These are phyloP conservation scores for Catharus minimus DNA, from an alignment of 2,113 vertebrate species.

Conservation along the genomic window DNA sequence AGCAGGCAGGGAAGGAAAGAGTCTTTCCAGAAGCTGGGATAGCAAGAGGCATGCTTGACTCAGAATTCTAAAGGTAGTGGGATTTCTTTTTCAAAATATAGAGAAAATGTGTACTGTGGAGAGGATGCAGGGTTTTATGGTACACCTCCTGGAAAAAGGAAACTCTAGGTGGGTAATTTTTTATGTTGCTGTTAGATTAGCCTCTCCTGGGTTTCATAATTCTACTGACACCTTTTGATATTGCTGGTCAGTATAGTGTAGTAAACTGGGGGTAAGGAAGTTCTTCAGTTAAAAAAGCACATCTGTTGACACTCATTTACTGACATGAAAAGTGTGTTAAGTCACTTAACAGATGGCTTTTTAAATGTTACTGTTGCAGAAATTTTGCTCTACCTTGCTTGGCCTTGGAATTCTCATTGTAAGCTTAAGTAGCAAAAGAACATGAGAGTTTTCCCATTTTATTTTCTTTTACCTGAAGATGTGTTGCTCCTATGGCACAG, in stretches of 20 bases:
- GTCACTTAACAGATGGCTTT: conserved; percentile 4
- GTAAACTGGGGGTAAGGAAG: not conserved
- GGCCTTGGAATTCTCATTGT: not conserved
- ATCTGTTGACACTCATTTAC: not conserved
- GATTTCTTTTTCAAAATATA: not conserved
- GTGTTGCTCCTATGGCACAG: not conserved
- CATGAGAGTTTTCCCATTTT: not conserved
- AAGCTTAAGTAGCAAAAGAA: not conserved
- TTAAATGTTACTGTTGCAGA: not conserved
- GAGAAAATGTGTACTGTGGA: not conserved
- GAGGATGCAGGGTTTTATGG: not conserved
- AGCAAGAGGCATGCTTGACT: not conserved
- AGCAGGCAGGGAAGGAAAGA: not conserved
- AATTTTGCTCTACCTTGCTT: not conserved
- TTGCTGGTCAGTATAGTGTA: not conserved
- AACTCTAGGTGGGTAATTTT: conserved; percentile 1
- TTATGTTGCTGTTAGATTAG: not conserved
- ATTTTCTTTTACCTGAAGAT: not conserved
- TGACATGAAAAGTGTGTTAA: not conserved
- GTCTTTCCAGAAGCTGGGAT: not conserved
- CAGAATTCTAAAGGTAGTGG: not conserved
- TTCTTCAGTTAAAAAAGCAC: not conserved
- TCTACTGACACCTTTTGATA: conserved; percentile 10
- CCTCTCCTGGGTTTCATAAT: conserved; percentile 25
- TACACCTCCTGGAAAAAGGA: not conserved